Evolutionary conservation across 2,797 vertebrate species (phyloP), one percentile per base, ranked within the genome.

Genomic region (Taenioides sp.): DNA sequence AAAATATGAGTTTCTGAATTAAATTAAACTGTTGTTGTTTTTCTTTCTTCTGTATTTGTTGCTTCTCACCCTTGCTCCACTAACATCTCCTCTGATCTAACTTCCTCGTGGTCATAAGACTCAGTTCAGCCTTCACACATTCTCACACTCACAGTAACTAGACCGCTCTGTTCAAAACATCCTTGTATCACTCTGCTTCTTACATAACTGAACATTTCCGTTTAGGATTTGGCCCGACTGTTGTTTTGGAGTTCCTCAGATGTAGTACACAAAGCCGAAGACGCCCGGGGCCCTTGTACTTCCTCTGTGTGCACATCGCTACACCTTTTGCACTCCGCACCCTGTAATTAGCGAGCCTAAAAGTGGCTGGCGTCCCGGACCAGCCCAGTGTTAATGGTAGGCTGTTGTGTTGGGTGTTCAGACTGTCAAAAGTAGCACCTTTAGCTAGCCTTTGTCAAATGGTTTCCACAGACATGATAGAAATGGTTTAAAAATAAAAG

Each of bases 301-400:
- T 93, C 91, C 91, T 86, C 79, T 86, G 85, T 79, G 81, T 88
- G 78, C 59, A 86, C 61, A 87, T 87, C 85, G 78, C 84, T 84
- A 90, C 91, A 93, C 91, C 89, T 91, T 92, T 86, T 17, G 70
- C 84, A 69, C 84, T 83, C 86, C 73, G 79, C 86, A 94, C 87
- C 90, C 91, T 92, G 78, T 86, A 91, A 93, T 94, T 93, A 94
- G 75, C 84, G 67, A 89, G 80, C 89, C 89, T 91, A 88, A 90
- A 89, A 91, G 83, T 86, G 86, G 79, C 83, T 72, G 82, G 83
- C 85, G 57, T 59, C 57, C 57, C 28, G 59, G 59, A 61, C 27
- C 86, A 81, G 88, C 84, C 88, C 83, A 77, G 79, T 81, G 84
- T 83, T 92, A 93, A 94, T 88, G 86, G 91, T 89, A 93, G 90